Percentiles rank a stretch among this genome's conserved stretches.
These are phyloP conservation scores for Nemapogon koenigi DNA, from an alignment of 2,888 invertebrate genomes.

Conservation along the genomic window DNA sequence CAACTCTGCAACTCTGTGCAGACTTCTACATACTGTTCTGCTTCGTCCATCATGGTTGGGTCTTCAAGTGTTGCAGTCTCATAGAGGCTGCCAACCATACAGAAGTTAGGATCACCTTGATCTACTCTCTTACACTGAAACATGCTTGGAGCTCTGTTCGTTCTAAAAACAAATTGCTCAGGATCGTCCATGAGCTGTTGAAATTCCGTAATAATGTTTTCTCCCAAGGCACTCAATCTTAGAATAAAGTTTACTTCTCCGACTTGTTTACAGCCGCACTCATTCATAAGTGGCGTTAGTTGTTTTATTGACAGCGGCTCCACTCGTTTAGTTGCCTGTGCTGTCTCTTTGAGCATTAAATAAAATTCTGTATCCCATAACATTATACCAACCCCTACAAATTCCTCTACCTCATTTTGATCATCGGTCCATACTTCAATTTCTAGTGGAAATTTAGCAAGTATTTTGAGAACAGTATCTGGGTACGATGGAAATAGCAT, in stretches of 20 bases:
- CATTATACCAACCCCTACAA: constrained; percentile 47
- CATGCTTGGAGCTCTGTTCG: constrained; percentile 50
- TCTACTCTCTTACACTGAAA: constrained; percentile 45
- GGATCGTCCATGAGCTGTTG: constrained; percentile 46
- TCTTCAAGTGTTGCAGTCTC: constrained; percentile 52
- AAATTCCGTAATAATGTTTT: constrained; percentile 48
- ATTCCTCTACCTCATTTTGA: constrained; percentile 36
- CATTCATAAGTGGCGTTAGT: constrained; percentile 27
- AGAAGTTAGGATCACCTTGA: constrained; percentile 48
- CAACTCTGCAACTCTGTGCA: constrained; percentile 49
- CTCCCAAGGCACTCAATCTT: constrained; percentile 55
- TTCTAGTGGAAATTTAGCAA: constrained; percentile 54
- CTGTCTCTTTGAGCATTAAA: constrained; percentile 48
- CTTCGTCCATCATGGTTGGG: constrained; percentile 31
- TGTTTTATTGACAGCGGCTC: constrained; percentile 41
- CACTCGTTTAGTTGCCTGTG: constrained; percentile 30
- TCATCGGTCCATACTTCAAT: constrained; percentile 55
- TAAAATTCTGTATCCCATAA: constrained; percentile 53
- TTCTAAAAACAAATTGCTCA: constrained; percentile 46
- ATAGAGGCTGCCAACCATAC: constrained; percentile 47
- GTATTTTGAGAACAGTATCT: constrained; percentile 42
- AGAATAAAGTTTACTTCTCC: constrained; percentile 54
- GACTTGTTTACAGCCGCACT: constrained; percentile 39
- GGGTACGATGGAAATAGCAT: constrained; percentile 56
- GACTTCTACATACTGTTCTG: constrained; percentile 38